A percentile compares a stretch with the other conserved stretches of the same genome.
Evolutionary conservation across 2,113 vertebrate genomes (phyloP).

Genomic region (Hylia prasina): DNA sequence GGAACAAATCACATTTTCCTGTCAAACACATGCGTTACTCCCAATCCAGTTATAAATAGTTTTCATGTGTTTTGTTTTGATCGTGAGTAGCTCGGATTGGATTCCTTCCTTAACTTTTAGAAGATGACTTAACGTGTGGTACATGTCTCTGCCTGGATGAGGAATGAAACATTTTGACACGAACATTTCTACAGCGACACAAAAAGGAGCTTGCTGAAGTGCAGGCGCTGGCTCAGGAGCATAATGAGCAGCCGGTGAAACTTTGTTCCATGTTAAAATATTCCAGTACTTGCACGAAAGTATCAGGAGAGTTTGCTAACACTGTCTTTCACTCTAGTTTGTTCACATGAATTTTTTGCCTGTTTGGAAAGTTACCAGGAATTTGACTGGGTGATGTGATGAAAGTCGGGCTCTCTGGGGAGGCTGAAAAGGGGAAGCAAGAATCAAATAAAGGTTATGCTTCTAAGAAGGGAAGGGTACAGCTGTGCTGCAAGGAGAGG

Average conservation of each 20-base stretch:
- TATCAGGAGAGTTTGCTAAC: slow-evolving; percentile 12
- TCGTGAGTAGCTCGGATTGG: neutral
- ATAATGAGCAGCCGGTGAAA: neutral
- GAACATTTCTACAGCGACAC: slow-evolving; percentile 21
- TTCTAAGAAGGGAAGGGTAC: neutral
- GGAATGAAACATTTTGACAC: slow-evolving; percentile 50
- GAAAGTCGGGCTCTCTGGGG: neutral
- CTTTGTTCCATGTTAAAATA: slow-evolving; percentile 19
- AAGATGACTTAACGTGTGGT: neutral
- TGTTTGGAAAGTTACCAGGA: neutral
- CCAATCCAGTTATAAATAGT: neutral
- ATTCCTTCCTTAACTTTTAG: slow-evolving; percentile 19
- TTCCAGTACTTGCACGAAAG: neutral
- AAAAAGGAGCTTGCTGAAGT: neutral
- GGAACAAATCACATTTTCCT: neutral
- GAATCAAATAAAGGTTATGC: neutral
- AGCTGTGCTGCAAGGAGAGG: neutral
- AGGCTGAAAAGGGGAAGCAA: neutral
- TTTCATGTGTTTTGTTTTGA: neutral
- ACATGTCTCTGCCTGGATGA: neutral
- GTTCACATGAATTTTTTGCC: neutral
- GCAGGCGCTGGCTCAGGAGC: neutral
- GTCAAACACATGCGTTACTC: neutral
- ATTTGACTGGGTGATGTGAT: neutral
- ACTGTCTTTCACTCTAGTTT: neutral